Evolutionary conservation across 2,113 vertebrate species (phyloP).

Genomic region (Trichechus manatus): DNA sequence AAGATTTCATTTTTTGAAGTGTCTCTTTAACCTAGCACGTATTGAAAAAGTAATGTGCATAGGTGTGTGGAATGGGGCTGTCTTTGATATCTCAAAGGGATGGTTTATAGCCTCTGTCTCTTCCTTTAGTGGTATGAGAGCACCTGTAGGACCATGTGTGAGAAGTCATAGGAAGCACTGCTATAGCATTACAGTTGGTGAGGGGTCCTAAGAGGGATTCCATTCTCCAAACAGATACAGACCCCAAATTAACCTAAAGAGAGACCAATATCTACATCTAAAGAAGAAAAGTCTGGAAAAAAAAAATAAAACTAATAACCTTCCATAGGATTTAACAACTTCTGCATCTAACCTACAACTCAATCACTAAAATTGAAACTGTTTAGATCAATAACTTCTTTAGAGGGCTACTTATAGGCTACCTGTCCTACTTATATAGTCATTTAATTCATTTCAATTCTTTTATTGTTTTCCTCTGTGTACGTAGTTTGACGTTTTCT

Average conservation of each 20-base stretch:
- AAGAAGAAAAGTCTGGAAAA: neutral
- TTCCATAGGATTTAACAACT: conserved; percentile 2
- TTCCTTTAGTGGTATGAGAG: neutral
- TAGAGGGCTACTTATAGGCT: neutral
- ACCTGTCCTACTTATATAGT: conserved; percentile 6
- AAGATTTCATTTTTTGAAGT: conserved; percentile 25
- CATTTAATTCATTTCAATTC: conserved; percentile 4
- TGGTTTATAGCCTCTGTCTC: neutral
- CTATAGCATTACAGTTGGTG: neutral
- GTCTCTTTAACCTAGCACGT: neutral
- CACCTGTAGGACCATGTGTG: neutral
- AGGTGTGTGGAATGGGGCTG: neutral
- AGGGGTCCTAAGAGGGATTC: neutral
- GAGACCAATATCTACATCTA: neutral
- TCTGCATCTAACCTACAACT: neutral
- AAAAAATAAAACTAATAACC: neutral
- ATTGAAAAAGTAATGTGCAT: conserved; percentile 12
- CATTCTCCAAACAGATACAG: neutral
- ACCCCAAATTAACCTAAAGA: neutral
- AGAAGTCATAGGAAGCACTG: neutral
- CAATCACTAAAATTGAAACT: neutral
- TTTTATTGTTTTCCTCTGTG: neutral
- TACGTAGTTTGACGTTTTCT: neutral
- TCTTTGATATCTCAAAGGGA: neutral
- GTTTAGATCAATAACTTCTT: conserved; percentile 1